A percentile compares a stretch with the other conserved stretches of the same genome.
phyloP scores from a whole-genome alignment of 1,140 invertebrate species.

The Dendrolimus kikuchii region DNA sequence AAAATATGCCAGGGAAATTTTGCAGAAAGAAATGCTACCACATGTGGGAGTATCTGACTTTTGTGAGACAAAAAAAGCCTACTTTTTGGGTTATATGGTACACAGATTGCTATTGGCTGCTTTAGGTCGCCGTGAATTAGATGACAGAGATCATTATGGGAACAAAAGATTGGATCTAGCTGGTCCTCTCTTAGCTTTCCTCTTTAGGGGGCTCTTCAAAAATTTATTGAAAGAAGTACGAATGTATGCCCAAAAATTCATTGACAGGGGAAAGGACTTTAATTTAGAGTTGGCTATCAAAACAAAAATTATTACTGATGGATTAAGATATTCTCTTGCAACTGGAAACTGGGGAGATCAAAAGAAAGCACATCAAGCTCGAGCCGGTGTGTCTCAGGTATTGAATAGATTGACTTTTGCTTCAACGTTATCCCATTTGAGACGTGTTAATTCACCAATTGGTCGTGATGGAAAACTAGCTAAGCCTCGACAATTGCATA shows the following conservation, averaged over 20 bases:
- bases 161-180: conserved; percentile 98
- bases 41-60: conserved; percentile 99
- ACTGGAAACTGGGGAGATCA: conserved; percentile 99
- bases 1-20: conserved; percentile 98
- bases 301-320: conserved; percentile 98
- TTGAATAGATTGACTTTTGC: conserved; percentile 97
- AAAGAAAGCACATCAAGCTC: conserved; percentile 98
- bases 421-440: conserved; percentile 96
- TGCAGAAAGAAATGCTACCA: conserved; percentile 99
- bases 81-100: conserved; percentile 99
- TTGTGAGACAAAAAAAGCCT: conserved; percentile 99
- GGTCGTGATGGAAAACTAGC: conserved; percentile 98
- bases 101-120: conserved; percentile 94
- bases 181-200: conserved; percentile 94
- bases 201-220: conserved; percentile 95
- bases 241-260: conserved; percentile 99
- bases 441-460: conserved; percentile 98
- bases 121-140: conserved; percentile 94
- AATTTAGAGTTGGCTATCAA: conserved; percentile 98
- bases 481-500: conserved; percentile 97
- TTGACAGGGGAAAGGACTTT: conserved; percentile 98
- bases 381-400: conserved; percentile 92
- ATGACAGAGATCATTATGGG: conserved; percentile 99
- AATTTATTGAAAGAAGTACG: conserved; percentile 96
- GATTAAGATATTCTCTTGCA: conserved; percentile 96